A percentile compares a stretch with the other conserved stretches of the same genome.
These are phyloP conservation scores for Cheirogaleus major DNA, from an alignment of 2,797 vertebrate species.

Conservation along the genomic window DNA sequence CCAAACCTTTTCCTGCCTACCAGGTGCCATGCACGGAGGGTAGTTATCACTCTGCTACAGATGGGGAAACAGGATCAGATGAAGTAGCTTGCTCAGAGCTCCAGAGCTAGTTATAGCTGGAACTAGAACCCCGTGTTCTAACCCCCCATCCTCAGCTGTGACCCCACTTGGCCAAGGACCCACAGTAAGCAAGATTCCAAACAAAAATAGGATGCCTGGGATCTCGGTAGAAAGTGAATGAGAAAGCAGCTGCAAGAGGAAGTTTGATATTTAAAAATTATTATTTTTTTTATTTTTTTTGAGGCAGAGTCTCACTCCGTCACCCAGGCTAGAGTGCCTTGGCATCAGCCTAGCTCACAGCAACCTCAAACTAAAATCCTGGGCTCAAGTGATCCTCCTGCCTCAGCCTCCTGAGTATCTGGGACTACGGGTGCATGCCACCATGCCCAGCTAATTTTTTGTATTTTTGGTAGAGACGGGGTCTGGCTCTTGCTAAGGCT, in stretches of 20 bases:
- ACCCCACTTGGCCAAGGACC: not conserved
- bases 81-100: not conserved
- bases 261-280: not conserved
- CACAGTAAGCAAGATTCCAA: not conserved
- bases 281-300: no score
- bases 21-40: accelerated
- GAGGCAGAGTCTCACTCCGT: no score
- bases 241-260: not conserved
- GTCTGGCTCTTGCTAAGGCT: no score
- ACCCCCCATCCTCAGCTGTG: not conserved
- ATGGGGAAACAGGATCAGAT: not conserved
- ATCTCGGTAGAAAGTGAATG: not conserved
- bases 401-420: no score
- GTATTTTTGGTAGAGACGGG: no score
- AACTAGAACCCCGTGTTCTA: not conserved
- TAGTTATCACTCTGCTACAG: not conserved
- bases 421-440: no score
- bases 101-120: not conserved
- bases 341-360: no score
- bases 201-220: not conserved
- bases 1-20: not conserved
- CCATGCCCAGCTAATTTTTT: no score
- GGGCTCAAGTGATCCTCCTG: no score
- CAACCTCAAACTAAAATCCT: no score
- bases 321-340: no score